Percentiles rank a stretch among this genome's conserved stretches.
Evolutionary conservation across 1,140 invertebrate species (phyloP).

Genomic region (Anagrus nilaparvatae): DNA sequence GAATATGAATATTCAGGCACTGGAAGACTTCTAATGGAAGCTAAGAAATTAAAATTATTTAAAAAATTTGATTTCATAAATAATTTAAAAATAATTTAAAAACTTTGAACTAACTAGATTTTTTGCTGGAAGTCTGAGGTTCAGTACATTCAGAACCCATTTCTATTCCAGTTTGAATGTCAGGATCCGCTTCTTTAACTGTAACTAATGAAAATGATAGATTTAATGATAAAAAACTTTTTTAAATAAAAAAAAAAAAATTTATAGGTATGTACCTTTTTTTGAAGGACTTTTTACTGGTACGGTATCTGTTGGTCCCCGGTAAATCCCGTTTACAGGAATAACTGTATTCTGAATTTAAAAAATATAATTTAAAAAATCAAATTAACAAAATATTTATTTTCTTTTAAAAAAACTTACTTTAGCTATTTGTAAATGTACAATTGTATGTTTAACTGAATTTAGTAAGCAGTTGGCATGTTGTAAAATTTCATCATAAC

Average conservation of each 20-base stretch:
- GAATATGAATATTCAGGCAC: conserved; percentile 91
- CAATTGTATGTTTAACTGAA: conserved; percentile 91
- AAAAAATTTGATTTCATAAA: conserved; percentile 12
- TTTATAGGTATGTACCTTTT: conserved; percentile 23
- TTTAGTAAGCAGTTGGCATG: conserved; percentile 40
- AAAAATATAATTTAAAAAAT: neutral
- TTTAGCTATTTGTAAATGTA: conserved; percentile 94
- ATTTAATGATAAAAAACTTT: neutral
- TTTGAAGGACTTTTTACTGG: conserved; percentile 23
- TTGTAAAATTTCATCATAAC: conserved; percentile 33
- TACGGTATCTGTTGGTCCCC: conserved; percentile 43
- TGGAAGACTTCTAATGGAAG: conserved; percentile 39
- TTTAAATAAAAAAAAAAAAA: conserved; percentile 1
- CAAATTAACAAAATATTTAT: too few relatives aligned
- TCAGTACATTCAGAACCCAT: conserved; percentile 52
- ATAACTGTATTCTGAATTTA: conserved; percentile 71
- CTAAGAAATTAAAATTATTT: conserved; percentile 13
- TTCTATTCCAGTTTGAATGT: conserved; percentile 49
- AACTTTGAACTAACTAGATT: conserved; percentile 9
- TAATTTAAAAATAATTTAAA: conserved; percentile 1
- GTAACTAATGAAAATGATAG: conserved; percentile 2
- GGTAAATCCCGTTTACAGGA: conserved; percentile 75
- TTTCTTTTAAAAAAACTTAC: too few relatives aligned
- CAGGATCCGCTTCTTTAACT: conserved; percentile 28
- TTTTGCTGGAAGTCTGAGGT: conserved; percentile 25